phyloP scores from a whole-genome alignment of 2,113 vertebrate species.

The Neoarius graeffei region DNA sequence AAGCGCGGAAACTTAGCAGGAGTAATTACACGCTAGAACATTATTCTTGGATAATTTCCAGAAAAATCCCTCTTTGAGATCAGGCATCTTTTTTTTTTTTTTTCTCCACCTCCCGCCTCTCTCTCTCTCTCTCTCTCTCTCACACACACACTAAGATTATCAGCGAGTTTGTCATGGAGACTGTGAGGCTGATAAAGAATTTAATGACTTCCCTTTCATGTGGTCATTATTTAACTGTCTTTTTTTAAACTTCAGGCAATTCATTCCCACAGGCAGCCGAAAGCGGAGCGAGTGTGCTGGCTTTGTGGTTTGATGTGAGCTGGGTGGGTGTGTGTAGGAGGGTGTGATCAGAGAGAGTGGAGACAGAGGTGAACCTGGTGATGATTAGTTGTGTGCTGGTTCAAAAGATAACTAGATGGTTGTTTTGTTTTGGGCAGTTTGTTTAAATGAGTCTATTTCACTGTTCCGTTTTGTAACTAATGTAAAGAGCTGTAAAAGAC shows the following conservation, averaged over 20 bases:
- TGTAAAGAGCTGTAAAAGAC: constrained; percentile 65
- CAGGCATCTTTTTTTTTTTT: constrained; percentile 53
- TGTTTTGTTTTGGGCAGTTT: constrained; percentile 40
- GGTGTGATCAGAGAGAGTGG: constrained; percentile 19
- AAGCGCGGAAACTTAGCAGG: constrained; percentile 75
- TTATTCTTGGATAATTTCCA: constrained; percentile 80
- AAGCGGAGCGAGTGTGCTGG: not conserved
- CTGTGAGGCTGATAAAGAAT: constrained; percentile 51
- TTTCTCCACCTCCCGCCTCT: not conserved
- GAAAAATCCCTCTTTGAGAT: constrained; percentile 72
- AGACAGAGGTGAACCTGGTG: constrained; percentile 29
- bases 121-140: constrained; percentile 10
- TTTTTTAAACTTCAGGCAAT: constrained; percentile 52
- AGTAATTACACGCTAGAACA: constrained; percentile 77
- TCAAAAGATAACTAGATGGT: not conserved
- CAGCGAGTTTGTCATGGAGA: constrained; percentile 52
- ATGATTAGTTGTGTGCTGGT: not conserved
- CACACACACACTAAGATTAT: constrained; percentile 42
- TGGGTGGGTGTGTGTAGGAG: not conserved
- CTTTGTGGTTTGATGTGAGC: constrained; percentile 8
- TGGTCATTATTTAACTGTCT: constrained; percentile 54
- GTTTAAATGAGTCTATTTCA: constrained; percentile 22
- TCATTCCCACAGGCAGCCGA: constrained; percentile 29
- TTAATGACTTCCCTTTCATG: constrained; percentile 51
- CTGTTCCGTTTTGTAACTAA: not conserved